These are phyloP conservation scores for Dendrolimus houi DNA, from an alignment of 2,888 invertebrate genomes.

Conservation along the genomic window DNA sequence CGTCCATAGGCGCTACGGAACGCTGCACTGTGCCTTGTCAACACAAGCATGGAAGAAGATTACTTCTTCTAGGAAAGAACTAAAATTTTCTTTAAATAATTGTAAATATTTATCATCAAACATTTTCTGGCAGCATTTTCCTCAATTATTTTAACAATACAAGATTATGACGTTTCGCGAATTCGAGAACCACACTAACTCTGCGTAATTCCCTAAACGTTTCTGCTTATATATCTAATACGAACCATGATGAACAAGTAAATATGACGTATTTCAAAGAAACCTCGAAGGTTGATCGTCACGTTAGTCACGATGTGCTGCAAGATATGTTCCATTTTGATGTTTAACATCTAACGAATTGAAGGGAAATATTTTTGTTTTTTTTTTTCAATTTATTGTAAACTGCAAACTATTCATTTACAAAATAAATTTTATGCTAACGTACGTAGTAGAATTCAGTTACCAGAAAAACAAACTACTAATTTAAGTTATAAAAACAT, in stretches of 20 bases:
- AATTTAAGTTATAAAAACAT: not conserved
- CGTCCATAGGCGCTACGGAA: too few relatives aligned
- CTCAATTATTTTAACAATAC: too few relatives aligned
- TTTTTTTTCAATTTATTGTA: not conserved
- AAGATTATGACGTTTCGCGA: not conserved
- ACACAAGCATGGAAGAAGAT: too few relatives aligned
- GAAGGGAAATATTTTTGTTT: not conserved
- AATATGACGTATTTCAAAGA: conserved; percentile 9
- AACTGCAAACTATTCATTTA: not conserved
- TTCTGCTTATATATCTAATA: not conserved
- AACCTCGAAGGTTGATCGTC: conserved; percentile 6
- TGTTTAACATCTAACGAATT: not conserved
- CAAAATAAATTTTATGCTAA: not conserved
- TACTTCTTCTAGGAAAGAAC: too few relatives aligned
- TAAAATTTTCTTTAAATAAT: too few relatives aligned
- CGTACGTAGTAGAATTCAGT: not conserved
- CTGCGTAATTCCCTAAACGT: not conserved
- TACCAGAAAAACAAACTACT: not conserved
- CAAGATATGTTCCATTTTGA: conserved; percentile 3
- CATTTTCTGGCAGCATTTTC: too few relatives aligned
- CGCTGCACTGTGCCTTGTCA: too few relatives aligned
- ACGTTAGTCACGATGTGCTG: conserved; percentile 2
- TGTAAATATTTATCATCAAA: too few relatives aligned
- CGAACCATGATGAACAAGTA: conserved; percentile 2
- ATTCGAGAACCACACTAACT: not conserved